Evolutionary conservation across 2,113 vertebrate genomes (phyloP).

Genomic region (Oxygymnocypris stewartii): DNA sequence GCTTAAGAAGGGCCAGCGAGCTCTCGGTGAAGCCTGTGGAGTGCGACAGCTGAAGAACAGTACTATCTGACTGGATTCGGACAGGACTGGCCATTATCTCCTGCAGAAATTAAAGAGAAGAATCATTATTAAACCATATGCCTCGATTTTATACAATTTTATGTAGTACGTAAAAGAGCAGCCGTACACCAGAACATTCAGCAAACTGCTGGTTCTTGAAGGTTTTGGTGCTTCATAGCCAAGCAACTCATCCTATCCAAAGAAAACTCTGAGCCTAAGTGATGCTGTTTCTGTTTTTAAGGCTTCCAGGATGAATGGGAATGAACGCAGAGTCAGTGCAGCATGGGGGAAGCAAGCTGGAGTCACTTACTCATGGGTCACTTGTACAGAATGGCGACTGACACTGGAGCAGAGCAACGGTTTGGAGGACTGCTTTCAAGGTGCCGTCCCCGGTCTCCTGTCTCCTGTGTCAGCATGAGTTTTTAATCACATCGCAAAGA

Average conservation of each 20-base stretch:
- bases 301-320: slow-evolving; percentile 50
- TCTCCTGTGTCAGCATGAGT: slow-evolving; percentile 77
- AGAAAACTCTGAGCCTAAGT: slow-evolving; percentile 15
- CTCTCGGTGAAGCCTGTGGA: slow-evolving; percentile 70
- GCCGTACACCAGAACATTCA: background rate
- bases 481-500: slow-evolving; percentile 73
- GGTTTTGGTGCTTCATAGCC: background rate
- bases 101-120: background rate
- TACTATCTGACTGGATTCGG: slow-evolving; percentile 64
- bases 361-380: slow-evolving; percentile 81
- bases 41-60: slow-evolving; percentile 55
- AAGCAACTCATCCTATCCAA: background rate
- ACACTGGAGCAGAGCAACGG: slow-evolving; percentile 63
- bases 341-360: slow-evolving; percentile 67
- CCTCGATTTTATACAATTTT: background rate
- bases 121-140: background rate
- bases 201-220: background rate
- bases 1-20: slow-evolving; percentile 73
- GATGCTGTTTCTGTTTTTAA: slow-evolving; percentile 60
- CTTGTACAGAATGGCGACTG: slow-evolving; percentile 68
- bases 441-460: slow-evolving; percentile 67
- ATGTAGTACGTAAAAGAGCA: background rate
- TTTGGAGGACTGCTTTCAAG: slow-evolving; percentile 72
- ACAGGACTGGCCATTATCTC: slow-evolving; percentile 81
- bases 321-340: slow-evolving; percentile 58